phyloP scores from a whole-genome alignment of 2,888 invertebrate genomes.

The Chironomus riparius region DNA sequence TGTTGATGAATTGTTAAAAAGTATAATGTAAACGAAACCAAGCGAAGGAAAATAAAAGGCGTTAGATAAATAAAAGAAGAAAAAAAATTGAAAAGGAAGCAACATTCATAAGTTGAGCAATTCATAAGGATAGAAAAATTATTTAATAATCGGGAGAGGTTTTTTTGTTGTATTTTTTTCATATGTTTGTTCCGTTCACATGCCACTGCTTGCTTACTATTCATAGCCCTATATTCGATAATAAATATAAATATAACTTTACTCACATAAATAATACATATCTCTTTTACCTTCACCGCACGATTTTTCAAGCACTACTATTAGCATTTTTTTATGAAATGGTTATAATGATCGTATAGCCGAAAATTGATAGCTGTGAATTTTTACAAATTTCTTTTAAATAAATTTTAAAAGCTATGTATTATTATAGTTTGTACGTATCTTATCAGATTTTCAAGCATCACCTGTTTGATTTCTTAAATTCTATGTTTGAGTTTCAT shows the following conservation, averaged over 20 bases:
- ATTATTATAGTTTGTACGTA: not conserved
- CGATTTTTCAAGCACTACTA: not conserved
- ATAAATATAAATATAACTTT: not conserved
- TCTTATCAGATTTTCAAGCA: not conserved
- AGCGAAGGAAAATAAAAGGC: constrained; percentile 5
- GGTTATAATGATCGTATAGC: not conserved
- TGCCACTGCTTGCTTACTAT: not conserved
- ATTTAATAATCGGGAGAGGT: not conserved
- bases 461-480: constrained; percentile 6
- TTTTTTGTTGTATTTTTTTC: not conserved
- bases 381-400: not conserved
- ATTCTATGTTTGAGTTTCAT: not conserved
- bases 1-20: not conserved
- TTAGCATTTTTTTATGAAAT: not conserved
- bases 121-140: constrained; percentile 9
- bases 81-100: constrained; percentile 9
- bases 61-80: constrained; percentile 7
- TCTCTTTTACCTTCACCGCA: not conserved
- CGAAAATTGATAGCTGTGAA: constrained; percentile 24
- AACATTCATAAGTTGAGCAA: constrained; percentile 9
- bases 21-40: not conserved
- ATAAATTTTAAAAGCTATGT: not conserved
- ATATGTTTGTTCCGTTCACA: not conserved
- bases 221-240: not conserved
- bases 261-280: constrained; percentile 19